Evolutionary conservation across 2,888 invertebrate genomes (phyloP).

Genomic region (Synergus itoensis): DNA sequence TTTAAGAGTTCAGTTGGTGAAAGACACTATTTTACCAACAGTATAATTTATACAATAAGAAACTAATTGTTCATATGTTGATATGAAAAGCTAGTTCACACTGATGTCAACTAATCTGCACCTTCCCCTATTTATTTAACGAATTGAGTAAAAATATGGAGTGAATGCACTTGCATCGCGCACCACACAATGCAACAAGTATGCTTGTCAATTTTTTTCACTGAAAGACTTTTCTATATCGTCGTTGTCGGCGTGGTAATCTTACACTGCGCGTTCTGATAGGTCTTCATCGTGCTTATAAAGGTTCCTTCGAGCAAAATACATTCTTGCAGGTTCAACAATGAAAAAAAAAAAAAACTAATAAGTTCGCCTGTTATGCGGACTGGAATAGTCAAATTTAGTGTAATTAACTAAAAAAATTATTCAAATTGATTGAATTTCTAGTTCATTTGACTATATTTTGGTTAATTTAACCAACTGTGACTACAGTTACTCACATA

Average conservation of each 20-base stretch:
- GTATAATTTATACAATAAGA: background rate
- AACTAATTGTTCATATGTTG: background rate
- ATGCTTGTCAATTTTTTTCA: slow-evolving; percentile 41
- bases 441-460: too few species aligned
- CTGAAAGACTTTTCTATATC: slow-evolving; percentile 48
- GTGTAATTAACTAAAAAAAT: too few species aligned
- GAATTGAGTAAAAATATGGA: slow-evolving; percentile 17
- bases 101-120: background rate
- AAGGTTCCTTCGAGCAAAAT: slow-evolving; percentile 68
- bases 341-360: background rate
- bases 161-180: slow-evolving; percentile 20
- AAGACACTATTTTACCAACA: background rate
- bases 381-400: too few species aligned
- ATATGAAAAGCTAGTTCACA: slow-evolving; percentile 15
- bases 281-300: slow-evolving; percentile 70
- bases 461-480: too few species aligned
- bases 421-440: too few species aligned
- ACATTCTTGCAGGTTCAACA: slow-evolving; percentile 70
- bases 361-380: too few species aligned
- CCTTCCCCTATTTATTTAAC: slow-evolving; percentile 21
- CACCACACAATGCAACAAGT: slow-evolving; percentile 32
- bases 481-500: too few species aligned
- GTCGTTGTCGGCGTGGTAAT: slow-evolving; percentile 65
- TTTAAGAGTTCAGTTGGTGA: background rate
- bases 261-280: slow-evolving; percentile 69